Conservation (phyloP, 2,797 vertebrate species). For the Labroides dimidiatus region DNA sequence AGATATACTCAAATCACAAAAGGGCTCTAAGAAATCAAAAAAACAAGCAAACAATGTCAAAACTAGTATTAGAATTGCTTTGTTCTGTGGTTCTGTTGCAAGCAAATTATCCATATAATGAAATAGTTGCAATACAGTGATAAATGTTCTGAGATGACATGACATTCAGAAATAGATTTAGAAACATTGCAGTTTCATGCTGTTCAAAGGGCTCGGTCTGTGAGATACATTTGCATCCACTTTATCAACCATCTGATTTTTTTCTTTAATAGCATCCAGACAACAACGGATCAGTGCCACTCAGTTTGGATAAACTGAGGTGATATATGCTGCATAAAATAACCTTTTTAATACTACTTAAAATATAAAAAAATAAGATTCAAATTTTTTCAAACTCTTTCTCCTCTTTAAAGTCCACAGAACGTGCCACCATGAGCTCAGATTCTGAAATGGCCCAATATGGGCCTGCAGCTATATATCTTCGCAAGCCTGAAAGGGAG, state of each 20-base stretch:
- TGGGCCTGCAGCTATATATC: slow-evolving; percentile 86
- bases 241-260: slow-evolving; percentile 11
- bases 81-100: too few species aligned
- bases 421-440: slow-evolving; percentile 84
- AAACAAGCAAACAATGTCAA: too few species aligned
- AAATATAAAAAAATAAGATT: background rate
- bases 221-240: background rate
- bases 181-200: too few species aligned
- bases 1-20: too few species aligned
- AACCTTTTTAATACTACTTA: background rate
- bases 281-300: slow-evolving; percentile 33
- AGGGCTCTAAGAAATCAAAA: too few species aligned
- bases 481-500: slow-evolving; percentile 90
- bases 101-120: background rate
- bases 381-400: background rate
- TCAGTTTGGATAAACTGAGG: slow-evolving; percentile 40
- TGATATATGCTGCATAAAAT: slow-evolving; percentile 25
- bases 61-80: too few species aligned
- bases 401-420: slow-evolving; percentile 48
- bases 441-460: slow-evolving; percentile 89
- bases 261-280: slow-evolving; percentile 42
- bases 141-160: background rate
- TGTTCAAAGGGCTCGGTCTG: background rate
- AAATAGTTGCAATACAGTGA: background rate
- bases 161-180: background rate